A percentile compares a stretch with the other conserved stretches of the same genome.
phyloP scores from a whole-genome alignment of 2,797 vertebrate genomes.

The Setipinna tenuifilis region DNA sequence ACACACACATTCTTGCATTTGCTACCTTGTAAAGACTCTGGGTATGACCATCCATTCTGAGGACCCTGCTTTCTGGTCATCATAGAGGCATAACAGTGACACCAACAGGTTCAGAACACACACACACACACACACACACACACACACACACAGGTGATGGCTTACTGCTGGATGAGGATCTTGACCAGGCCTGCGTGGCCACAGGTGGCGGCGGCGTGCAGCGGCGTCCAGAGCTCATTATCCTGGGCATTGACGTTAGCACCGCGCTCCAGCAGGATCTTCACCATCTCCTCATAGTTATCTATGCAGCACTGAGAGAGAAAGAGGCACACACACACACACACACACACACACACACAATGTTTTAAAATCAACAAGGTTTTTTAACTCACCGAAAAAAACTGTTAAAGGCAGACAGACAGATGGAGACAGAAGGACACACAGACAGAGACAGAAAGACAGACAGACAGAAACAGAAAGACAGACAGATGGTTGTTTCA shows the following conservation, averaged over 20 bases:
- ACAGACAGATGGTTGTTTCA: background rate
- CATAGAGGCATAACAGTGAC: no score
- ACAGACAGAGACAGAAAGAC: background rate
- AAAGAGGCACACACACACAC: constrained; percentile 5
- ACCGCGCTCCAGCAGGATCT: constrained; percentile 87
- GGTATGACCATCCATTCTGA: no score
- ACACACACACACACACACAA: background rate
- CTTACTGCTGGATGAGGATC: constrained; percentile 78
- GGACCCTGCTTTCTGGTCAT: no score
- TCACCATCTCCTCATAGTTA: constrained; percentile 97
- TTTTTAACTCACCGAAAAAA: no score
- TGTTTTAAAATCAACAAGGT: no score
- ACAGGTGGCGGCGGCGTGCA: constrained; percentile 94
- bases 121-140: background rate
- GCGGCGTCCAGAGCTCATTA: constrained; percentile 94
- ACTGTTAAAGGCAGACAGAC: no score
- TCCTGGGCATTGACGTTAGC: constrained; percentile 92
- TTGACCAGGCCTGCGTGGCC: constrained; percentile 94
- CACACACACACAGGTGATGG: background rate
- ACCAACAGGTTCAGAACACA: background rate
- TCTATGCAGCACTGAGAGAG: constrained; percentile 91
- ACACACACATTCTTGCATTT: no score
- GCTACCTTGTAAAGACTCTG: no score
- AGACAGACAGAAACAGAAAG: background rate
- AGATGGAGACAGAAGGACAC: background rate